Conservation (phyloP, 2,113 vertebrate species). For the Addax nasomaculatus region DNA sequence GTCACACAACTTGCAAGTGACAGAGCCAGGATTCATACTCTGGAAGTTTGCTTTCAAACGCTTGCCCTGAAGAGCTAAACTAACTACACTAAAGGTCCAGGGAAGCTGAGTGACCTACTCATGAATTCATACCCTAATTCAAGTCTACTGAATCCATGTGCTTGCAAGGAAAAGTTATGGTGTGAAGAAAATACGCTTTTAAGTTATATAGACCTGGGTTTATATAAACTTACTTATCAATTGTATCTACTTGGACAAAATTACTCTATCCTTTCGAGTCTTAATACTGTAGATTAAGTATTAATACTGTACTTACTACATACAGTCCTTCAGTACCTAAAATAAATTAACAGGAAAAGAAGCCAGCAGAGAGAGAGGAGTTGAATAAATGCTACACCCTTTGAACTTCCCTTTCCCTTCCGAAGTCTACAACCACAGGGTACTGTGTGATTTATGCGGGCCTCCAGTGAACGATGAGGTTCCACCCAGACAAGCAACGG, state of each 20-base stretch:
- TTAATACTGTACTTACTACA: background rate
- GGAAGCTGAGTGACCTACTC: background rate
- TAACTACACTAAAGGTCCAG: background rate
- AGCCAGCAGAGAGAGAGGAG: background rate
- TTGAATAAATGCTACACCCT: background rate
- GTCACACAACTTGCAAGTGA: background rate
- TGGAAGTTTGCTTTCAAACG: background rate
- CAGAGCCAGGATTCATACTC: background rate
- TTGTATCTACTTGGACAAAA: background rate
- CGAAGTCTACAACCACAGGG: background rate
- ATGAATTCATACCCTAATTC: background rate
- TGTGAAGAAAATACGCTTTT: background rate
- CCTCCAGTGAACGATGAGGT: background rate
- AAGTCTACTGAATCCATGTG: background rate
- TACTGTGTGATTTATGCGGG: background rate
- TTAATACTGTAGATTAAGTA: background rate
- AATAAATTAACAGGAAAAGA: conserved; percentile 9
- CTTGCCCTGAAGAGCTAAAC: background rate
- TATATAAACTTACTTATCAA: background rate
- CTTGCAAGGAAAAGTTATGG: background rate
- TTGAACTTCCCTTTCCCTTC: background rate
- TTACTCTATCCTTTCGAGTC: background rate
- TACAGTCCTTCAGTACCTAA: background rate
- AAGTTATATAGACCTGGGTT: background rate
- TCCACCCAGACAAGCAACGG: background rate